Conservation (phyloP, 2,113 vertebrate species). For the Cynocephalus volans region DNA sequence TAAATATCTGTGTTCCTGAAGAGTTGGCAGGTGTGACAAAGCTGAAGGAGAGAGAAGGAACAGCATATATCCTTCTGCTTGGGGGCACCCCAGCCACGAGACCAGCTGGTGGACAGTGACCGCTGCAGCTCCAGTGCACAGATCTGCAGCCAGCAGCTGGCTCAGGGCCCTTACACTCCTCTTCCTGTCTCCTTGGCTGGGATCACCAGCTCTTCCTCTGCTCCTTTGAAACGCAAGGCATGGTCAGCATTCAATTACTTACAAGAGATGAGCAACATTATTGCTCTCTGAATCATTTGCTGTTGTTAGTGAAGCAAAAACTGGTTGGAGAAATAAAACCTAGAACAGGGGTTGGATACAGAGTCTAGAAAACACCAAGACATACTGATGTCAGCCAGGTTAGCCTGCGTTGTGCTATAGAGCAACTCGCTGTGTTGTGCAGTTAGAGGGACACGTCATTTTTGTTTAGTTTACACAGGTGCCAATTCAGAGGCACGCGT, state of each 20-base stretch:
- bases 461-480: neutral
- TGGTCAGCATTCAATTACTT: fast-evolving
- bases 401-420: neutral
- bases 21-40: neutral
- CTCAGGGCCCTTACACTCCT: fast-evolving
- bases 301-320: neutral
- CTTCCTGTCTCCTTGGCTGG: fast-evolving
- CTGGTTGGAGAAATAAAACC: neutral
- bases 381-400: fast-evolving
- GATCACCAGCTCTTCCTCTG: neutral
- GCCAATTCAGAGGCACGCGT: neutral
- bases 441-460: fast-evolving
- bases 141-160: fast-evolving
- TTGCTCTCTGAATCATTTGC: neutral
- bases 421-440: fast-evolving
- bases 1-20: neutral
- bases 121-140: fast-evolving
- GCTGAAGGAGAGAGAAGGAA: neutral
- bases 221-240: neutral
- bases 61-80: fast-evolving
- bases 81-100: fast-evolving
- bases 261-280: neutral
- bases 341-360: neutral
- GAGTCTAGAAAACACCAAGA: neutral
- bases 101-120: fast-evolving